A percentile compares a stretch with the other conserved stretches of the same genome.
Conservation (phyloP, 2,888 invertebrate species). For the Hedya salicella region DNA sequence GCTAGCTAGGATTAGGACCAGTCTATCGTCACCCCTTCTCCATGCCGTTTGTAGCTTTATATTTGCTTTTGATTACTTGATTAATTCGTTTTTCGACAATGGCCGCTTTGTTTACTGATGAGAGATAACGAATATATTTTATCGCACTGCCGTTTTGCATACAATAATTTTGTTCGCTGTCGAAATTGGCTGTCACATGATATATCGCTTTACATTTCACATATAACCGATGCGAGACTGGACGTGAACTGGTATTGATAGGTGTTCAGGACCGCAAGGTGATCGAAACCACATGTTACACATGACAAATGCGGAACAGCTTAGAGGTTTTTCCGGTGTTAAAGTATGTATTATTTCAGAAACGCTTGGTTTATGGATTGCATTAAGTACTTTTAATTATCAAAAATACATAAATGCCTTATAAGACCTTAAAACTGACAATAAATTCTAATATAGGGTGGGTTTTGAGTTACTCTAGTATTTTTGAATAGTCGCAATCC, state of each 20-base stretch:
- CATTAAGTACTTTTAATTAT: no score
- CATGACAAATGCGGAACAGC: conserved; percentile 14
- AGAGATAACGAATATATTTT: conserved; percentile 21
- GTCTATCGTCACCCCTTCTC: conserved; percentile 70
- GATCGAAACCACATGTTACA: conserved; percentile 26
- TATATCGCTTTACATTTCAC: conserved; percentile 24
- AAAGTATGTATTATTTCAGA: not conserved
- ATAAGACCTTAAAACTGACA: no score
- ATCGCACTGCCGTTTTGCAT: conserved; percentile 26
- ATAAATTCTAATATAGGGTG: no score
- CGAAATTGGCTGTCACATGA: conserved; percentile 31
- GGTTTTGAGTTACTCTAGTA: no score
- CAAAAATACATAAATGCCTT: no score
- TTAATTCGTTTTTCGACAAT: conserved; percentile 72
- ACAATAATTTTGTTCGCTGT: conserved; percentile 29
- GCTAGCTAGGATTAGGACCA: conserved; percentile 68
- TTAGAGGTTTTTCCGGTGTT: not conserved
- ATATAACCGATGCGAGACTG: conserved; percentile 19
- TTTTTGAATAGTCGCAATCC: no score
- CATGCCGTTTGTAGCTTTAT: conserved; percentile 71
- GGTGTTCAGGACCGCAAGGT: conserved; percentile 24
- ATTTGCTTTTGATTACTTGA: conserved; percentile 76
- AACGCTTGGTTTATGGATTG: not conserved
- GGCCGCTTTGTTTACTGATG: conserved; percentile 43
- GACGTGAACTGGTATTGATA: conserved; percentile 26